Base-by-base conservation (phyloP, 1,140 invertebrate species). In the Drosophila bipectinata region DNA sequence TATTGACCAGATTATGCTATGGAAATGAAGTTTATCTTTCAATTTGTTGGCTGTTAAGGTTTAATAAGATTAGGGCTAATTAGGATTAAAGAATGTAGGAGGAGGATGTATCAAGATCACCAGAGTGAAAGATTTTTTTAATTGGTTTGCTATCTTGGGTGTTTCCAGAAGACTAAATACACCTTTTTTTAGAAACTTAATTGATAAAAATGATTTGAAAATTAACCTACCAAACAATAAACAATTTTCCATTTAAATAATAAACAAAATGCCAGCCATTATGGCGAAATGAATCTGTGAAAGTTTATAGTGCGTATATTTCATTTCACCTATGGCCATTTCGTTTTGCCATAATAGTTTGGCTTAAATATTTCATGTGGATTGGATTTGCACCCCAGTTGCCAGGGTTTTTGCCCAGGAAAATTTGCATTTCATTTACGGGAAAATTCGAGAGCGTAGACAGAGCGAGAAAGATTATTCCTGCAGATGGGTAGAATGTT, bases 321-420 rank as follows among this genome's bases (percentile, higher is more conserved):
- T 15, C 51, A 44, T 41, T 28, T 37, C 7, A 60, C 12, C 26
- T 28, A n/a, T 71, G 45, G n/a, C 28, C 26, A 47, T 41, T 15
- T 72, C 3, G 18, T 26, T 62, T 34, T 14, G n/a, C 5, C 75
- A 64, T 82, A 82, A 82, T 82, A 78, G 79, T 72, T 82, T 52
- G 63, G 60, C 63, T 73, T 84, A 74, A 87, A 87, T 84, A 84
- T 77, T 87, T 77, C 61, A 71, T 74, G 47, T 57, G 53, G 24
- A 73, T 66, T 69, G 54, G 57, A 76, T 84, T 83, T 68, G 12
- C n/a, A 55, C 15, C 60, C 61, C 12, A 21, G 32, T 26, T 14
- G n/a, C 30, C 37, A 55, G 48, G 44, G 39, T n/a, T n/a, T n/a
- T n/a, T n/a, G n/a, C n/a, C n/a, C n/a, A n/a, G 18, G 51, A 7